A percentile compares a stretch with the other conserved stretches of the same genome.
Evolutionary conservation across 1,140 invertebrate genomes (phyloP).

Genomic region (Heliconius nattereri): DNA sequence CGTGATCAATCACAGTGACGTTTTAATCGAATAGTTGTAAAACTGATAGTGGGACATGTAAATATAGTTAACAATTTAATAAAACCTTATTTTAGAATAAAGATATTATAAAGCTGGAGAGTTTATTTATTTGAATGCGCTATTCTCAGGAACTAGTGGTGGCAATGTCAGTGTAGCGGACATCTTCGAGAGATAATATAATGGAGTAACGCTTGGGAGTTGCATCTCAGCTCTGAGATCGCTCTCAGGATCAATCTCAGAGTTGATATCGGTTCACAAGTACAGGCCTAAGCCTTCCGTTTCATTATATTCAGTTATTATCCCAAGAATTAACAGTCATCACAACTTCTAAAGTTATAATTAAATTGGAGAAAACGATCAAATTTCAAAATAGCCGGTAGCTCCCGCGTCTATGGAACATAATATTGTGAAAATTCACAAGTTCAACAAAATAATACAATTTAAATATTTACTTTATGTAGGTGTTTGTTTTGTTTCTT

Average conservation of each 20-base stretch:
- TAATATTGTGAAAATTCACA: background rate
- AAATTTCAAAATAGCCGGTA: slow-evolving; percentile 1
- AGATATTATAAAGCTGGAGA: too few species aligned
- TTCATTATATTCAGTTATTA: background rate
- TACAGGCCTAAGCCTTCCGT: background rate
- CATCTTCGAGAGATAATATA: too few species aligned
- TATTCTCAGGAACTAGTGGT: too few species aligned
- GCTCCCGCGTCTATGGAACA: background rate
- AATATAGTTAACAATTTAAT: background rate
- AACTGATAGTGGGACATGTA: background rate
- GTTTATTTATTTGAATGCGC: too few species aligned
- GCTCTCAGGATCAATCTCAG: too few species aligned
- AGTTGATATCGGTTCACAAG: too few species aligned
- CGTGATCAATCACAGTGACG: slow-evolving; percentile 1
- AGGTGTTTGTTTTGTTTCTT: background rate
- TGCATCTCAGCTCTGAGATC: too few species aligned
- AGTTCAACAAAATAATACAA: background rate
- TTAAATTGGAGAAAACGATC: slow-evolving; percentile 1
- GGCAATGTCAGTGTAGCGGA: too few species aligned
- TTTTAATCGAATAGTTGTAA: slow-evolving; percentile 16
- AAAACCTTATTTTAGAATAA: too few species aligned
- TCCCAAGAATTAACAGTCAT: background rate
- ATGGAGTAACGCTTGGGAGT: too few species aligned
- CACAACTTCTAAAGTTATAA: background rate
- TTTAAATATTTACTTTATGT: background rate